These are phyloP conservation scores for Melanotaenia boesemani DNA, from an alignment of 2,797 vertebrate species.

Conservation along the genomic window DNA sequence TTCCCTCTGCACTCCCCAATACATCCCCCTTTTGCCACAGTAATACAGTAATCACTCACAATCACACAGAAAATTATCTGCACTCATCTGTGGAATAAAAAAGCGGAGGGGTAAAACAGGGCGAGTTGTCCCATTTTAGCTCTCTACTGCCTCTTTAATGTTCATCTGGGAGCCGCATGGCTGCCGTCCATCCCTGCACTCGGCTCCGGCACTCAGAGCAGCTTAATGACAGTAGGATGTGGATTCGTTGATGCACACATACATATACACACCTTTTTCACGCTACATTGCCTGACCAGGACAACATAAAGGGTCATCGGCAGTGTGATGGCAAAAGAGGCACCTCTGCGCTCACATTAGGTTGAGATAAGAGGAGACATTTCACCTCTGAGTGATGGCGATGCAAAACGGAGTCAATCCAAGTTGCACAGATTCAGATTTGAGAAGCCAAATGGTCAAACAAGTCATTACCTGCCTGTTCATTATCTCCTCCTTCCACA, in stretches of 20 bases:
- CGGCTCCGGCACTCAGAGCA: slow-evolving; percentile 74
- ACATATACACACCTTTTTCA: slow-evolving; percentile 81
- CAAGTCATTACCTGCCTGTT: slow-evolving; percentile 71
- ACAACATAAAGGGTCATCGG: slow-evolving; percentile 82
- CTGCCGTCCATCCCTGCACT: slow-evolving; percentile 72
- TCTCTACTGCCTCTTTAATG: slow-evolving; percentile 87
- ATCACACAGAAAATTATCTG: slow-evolving; percentile 94
- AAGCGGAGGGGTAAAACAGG: slow-evolving; percentile 83
- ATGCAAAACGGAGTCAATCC: slow-evolving; percentile 72
- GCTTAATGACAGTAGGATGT: slow-evolving; percentile 85
- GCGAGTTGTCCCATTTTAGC: slow-evolving; percentile 82
- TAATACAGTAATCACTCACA: slow-evolving; percentile 98
- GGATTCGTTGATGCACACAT: slow-evolving; percentile 68
- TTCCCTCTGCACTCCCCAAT: slow-evolving; percentile 90
- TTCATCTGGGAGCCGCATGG: slow-evolving; percentile 83
- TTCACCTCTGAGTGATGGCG: slow-evolving; percentile 73
- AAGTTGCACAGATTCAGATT: slow-evolving; percentile 63
- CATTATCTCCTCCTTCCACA: slow-evolving; percentile 59
- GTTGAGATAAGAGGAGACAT: slow-evolving; percentile 58
- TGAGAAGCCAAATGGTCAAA: slow-evolving; percentile 75
- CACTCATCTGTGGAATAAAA: slow-evolving; percentile 93
- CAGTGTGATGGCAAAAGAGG: slow-evolving; percentile 69
- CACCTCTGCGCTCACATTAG: slow-evolving; percentile 67
- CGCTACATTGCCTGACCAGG: slow-evolving; percentile 83
- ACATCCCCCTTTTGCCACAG: slow-evolving; percentile 91